Evolutionary conservation across 2,113 vertebrate species (phyloP), one percentile per base, ranked within the genome.

Genomic region (Arizona elegans): DNA sequence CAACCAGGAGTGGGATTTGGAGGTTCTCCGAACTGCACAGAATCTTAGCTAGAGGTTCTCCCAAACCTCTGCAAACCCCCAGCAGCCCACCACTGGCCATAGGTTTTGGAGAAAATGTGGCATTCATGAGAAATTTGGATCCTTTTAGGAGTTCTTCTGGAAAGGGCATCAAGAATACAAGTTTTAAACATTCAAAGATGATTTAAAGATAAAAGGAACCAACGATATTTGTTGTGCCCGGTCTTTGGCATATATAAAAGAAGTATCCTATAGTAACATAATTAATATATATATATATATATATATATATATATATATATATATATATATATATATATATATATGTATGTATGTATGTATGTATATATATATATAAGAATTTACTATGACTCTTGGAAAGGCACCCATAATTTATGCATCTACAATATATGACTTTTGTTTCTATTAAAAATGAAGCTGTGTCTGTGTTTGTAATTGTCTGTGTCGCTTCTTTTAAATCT

Each of bases 381-480:
- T 43, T 13, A 26, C 62, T 10, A 15, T 81, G 87, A 92, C 3
- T 2, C 53, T 92, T 55, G 52, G 52, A 53, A 81, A 56, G 24
- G 9, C 62, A 29, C 62, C 4, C 11, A n/a, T 65, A 62, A 62
- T 65, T 65, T 29, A 26, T 65, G 3, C 59, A 29, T 65, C 59
- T 10, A 65, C 26, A 29, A 23, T 81, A 86, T 86, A 87, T 93
- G 89, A 95, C 93, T n/a, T 85, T 86, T 93, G 10, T 52, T 94
- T 95, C 75, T 94, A 91, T 89, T 43, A 95, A 90, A 94, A 70
- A 70, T 12, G 17, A 96, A 92, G 88, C 17, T 58, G 58, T 10
- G 95, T 96, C 95, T 94, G 89, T 70, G 21, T 87, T 59, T 59
- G 21, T 93, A 95, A 85, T 96, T 95, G 8, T 70, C 33, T 94